A percentile compares a stretch with the other conserved stretches of the same genome.
Evolutionary conservation across 2,113 vertebrate species (phyloP).

Genomic region (Sclerurus mexicanus): DNA sequence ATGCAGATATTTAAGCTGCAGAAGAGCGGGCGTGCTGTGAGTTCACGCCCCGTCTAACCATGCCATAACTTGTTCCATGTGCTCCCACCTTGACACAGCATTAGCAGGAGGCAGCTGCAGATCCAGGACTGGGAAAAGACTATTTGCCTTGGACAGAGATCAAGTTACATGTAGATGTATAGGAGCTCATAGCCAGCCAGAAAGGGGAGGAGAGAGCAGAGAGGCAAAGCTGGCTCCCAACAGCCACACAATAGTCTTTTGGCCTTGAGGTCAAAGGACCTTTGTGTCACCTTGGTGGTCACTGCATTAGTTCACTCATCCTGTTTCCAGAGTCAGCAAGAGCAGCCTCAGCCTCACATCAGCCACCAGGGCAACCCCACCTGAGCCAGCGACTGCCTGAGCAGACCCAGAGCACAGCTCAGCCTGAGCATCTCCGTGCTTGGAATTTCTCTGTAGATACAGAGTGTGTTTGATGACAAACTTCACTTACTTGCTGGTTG

Average conservation of each 20-base stretch:
- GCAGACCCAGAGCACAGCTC: not conserved
- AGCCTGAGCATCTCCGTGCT: not conserved
- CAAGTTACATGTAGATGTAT: not conserved
- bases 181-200: not conserved
- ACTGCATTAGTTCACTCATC: not conserved
- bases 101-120: not conserved
- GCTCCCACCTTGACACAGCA: not conserved
- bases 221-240: not conserved
- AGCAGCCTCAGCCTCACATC: not conserved
- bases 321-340: not conserved
- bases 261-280: not conserved
- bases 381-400: not conserved
- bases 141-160: not conserved
- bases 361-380: not conserved
- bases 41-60: accelerated
- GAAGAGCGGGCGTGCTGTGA: not conserved
- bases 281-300: not conserved
- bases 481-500: not conserved
- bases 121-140: not conserved
- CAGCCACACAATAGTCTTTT: accelerated
- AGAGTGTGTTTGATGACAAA: not conserved
- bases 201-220: not conserved
- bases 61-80: not conserved
- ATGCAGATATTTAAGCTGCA: not conserved
- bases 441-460: not conserved